Evolutionary conservation across 1,140 invertebrate species (phyloP), one percentile per base, ranked within the genome.

Genomic region (Drosophila aff.): DNA sequence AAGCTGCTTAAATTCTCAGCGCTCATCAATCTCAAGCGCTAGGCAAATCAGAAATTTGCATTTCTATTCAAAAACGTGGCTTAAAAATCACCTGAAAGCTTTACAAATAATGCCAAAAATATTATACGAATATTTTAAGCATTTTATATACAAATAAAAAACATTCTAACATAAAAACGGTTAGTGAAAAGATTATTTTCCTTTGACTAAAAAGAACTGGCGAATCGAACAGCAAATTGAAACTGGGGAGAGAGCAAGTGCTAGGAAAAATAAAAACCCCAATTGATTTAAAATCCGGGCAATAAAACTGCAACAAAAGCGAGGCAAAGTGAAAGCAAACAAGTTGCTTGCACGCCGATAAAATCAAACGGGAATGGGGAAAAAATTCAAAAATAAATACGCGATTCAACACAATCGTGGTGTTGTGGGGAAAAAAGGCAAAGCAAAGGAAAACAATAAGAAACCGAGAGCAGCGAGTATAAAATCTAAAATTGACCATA

Each of bases 401-500:
- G 57, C 59, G 31, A 44, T 75, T 66, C 76, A 64, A 28, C 55
- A 72, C 66, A 71, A 74, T 53, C 61, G 57, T n/a, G 31, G 66
- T 21, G 8, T 10, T 36, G 49, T 5, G 28, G 4, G 38, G 10
- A n/a, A 11, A 71, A 50, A 40, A 28, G 21, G n/a, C 7, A 23
- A 28, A n/a, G 67, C 49, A 40, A 75, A 61, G 49, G 33, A 74
- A 73, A 75, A 49, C 47, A 75, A 74, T 63, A 63, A 75, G 52
- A 76, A 74, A 71, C 43, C 65, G 69, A 68, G 65, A 85, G 64
- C 64, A 40, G 46, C 53, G 60, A 81, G 64, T 66, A 81, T 76
- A 63, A 65, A 77, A 75, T 79, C 73, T 72, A 80, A 79, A 84
- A 85, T 85, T 81, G 82, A 75, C 82, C 74, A 84, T 85, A 74